Evolutionary conservation across 1,140 invertebrate genomes (phyloP).

Genomic region (Littorina saxatilis): DNA sequence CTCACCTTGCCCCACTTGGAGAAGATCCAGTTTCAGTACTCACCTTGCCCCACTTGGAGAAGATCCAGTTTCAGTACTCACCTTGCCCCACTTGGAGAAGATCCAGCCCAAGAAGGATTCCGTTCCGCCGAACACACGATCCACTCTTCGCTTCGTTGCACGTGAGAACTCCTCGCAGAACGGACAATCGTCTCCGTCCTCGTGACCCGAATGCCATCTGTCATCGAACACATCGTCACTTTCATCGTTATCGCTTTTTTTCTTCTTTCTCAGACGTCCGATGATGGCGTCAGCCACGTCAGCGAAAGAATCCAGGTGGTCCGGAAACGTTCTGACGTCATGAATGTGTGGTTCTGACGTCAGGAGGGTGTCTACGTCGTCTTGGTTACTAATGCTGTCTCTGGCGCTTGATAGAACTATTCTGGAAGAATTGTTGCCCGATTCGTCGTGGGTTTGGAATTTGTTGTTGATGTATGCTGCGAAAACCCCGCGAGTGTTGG

Average conservation of each 20-base stretch:
- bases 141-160: slow-evolving; percentile 5
- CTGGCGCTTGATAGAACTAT: no score
- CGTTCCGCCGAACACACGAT: slow-evolving; percentile 7
- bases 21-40: no score
- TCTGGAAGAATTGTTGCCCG: no score
- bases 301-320: slow-evolving; percentile 30
- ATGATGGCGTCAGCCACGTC: background rate
- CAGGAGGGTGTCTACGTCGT: background rate
- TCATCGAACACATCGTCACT: slow-evolving; percentile 27
- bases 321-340: background rate
- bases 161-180: slow-evolving; percentile 28
- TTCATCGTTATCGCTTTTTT: background rate
- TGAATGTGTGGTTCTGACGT: background rate
- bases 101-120: slow-evolving; percentile 33
- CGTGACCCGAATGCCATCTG: slow-evolving; percentile 16
- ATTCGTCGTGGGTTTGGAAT: background rate
- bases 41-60: no score
- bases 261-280: background rate
- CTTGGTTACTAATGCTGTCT: no score
- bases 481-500: background rate
- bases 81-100: slow-evolving; percentile 38
- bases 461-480: background rate
- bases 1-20: no score
- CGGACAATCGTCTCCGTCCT: background rate
- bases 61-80: no score